phyloP scores from a whole-genome alignment of 2,113 vertebrate species.

The Microtus pennsylvanicus region DNA sequence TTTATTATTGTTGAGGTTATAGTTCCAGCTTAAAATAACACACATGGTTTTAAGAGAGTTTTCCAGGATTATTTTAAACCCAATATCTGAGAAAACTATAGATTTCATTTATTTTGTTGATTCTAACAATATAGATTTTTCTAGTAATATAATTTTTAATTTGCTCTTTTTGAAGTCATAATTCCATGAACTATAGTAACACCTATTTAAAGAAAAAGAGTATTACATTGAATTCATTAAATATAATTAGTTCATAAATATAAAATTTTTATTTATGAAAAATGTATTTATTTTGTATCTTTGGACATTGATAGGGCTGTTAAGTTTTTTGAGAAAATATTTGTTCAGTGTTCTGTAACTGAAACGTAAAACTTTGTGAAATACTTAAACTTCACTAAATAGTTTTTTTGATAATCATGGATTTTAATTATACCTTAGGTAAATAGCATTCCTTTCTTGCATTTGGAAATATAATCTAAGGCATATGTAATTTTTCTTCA shows the following conservation, averaged over 20 bases:
- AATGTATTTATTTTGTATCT: not conserved
- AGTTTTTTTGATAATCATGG: constrained; percentile 22
- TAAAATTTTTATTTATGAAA: not conserved
- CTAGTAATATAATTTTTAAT: not conserved
- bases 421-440: constrained; percentile 26
- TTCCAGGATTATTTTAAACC: constrained; percentile 40
- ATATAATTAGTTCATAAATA: not conserved
- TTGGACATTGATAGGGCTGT: not conserved
- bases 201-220: constrained; percentile 23
- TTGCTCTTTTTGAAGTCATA: constrained; percentile 6
- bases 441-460: not conserved
- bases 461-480: constrained; percentile 8
- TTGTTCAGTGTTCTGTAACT: not conserved
- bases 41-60: not conserved
- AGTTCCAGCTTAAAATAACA: constrained; percentile 34
- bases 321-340: not conserved
- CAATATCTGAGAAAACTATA: not conserved
- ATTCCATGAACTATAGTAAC: not conserved
- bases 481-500: not conserved
- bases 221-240: constrained; percentile 39
- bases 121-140: not conserved
- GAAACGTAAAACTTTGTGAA: not conserved
- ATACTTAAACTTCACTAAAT: constrained; percentile 41
- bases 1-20: not conserved
- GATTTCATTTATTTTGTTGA: constrained; percentile 4